phyloP scores from a whole-genome alignment of 2,113 vertebrate genomes.

The Rostratula benghalensis region DNA sequence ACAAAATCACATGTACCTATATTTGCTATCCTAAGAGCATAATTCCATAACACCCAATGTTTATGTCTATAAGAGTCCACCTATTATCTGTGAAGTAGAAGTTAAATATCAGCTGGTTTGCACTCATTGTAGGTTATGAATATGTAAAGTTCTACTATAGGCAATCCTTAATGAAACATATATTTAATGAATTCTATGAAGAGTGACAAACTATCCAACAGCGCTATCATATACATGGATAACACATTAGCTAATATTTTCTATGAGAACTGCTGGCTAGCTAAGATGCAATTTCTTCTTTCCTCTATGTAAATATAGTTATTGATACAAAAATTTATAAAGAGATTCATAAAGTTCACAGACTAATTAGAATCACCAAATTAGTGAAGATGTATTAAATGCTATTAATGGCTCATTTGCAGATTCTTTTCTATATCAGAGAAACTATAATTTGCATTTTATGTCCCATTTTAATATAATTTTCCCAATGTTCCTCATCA shows the following conservation, averaged over 20 bases:
- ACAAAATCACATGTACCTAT: background rate
- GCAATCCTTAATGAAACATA: background rate
- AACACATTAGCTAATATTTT: background rate
- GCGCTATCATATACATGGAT: background rate
- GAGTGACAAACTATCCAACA: background rate
- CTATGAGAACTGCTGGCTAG: background rate
- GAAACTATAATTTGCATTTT: background rate
- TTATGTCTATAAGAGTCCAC: background rate
- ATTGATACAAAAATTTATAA: background rate
- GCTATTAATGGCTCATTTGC: background rate
- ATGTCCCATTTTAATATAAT: background rate
- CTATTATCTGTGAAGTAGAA: background rate
- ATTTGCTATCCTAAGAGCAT: background rate
- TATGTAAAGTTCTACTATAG: background rate
- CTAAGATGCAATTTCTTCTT: background rate
- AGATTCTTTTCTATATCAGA: background rate
- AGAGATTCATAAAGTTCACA: background rate
- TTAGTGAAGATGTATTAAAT: background rate
- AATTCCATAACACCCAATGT: background rate
- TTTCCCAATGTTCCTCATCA: background rate
- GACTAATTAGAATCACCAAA: background rate
- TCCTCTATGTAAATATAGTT: background rate
- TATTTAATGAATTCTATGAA: background rate
- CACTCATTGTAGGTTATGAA: background rate
- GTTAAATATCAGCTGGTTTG: background rate